phyloP scores from a whole-genome alignment of 2,797 vertebrate genomes.

The Micromesistius poutassou region DNA sequence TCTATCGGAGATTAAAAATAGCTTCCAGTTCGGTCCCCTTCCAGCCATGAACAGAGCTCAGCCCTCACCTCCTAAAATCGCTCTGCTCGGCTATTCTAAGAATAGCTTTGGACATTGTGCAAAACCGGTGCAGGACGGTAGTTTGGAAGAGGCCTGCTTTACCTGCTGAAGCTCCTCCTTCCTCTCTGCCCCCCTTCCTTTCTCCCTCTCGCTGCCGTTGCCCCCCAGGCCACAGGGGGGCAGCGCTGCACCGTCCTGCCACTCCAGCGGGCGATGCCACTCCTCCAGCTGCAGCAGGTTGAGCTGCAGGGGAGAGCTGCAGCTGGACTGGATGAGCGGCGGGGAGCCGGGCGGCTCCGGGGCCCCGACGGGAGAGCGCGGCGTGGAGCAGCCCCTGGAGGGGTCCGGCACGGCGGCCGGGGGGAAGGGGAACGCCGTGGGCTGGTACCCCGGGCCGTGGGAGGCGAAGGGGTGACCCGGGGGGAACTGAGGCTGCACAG shows the following conservation, averaged over 20 bases:
- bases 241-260: conserved; percentile 54
- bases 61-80: background rate
- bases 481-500: conserved; percentile 62
- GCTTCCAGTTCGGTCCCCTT: background rate
- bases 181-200: conserved; percentile 45
- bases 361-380: conserved; percentile 61
- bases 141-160: conserved; percentile 33
- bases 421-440: conserved; percentile 64
- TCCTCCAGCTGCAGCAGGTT: conserved; percentile 92
- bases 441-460: conserved; percentile 50
- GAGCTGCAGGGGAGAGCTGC: conserved; percentile 89
- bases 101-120: background rate
- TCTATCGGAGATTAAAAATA: no score
- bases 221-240: conserved; percentile 58
- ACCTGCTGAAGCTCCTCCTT: conserved; percentile 67
- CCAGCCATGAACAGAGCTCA: background rate
- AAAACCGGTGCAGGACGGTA: background rate
- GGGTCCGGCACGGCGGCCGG: conserved; percentile 47
- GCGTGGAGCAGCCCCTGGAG: conserved; percentile 77
- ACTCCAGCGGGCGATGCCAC: conserved; percentile 72
- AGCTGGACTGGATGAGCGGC: conserved; percentile 84
- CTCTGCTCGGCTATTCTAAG: background rate
- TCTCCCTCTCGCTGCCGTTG: conserved; percentile 45
- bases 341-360: conserved; percentile 75
- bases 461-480: conserved; percentile 51